phyloP scores from a whole-genome alignment of 2,797 vertebrate species.

The Tadarida brasiliensis region DNA sequence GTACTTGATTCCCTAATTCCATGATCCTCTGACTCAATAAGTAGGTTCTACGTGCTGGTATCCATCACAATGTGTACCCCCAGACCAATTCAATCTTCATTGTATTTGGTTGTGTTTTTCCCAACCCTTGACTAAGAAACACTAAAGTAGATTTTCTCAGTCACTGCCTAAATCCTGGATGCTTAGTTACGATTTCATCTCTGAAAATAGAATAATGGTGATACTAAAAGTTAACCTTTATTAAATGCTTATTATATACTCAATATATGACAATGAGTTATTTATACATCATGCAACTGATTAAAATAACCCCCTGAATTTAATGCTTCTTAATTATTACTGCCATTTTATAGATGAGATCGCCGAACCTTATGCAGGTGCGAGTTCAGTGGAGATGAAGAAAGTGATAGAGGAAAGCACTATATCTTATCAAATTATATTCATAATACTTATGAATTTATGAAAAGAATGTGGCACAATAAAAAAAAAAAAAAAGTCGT shows the following conservation, averaged over 20 bases:
- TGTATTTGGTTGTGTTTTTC: background rate
- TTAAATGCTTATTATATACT: background rate
- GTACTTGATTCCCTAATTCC: background rate
- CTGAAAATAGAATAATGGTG: background rate
- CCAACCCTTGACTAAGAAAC: background rate
- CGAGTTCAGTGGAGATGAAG: background rate
- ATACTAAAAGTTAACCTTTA: background rate
- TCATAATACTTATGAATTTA: background rate
- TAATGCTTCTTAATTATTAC: background rate
- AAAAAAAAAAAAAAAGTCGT: background rate
- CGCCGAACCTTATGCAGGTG: background rate
- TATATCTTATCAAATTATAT: background rate
- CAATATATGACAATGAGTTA: background rate
- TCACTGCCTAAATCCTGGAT: background rate
- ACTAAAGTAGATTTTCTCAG: background rate
- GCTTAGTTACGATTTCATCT: background rate
- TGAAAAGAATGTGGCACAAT: background rate
- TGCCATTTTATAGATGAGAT: background rate
- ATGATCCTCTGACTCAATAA: background rate
- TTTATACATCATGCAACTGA: background rate
- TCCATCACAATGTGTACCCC: background rate
- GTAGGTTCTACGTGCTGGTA: background rate
- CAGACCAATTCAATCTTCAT: background rate
- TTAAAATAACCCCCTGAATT: background rate
- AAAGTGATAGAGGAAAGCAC: background rate